Conservation (phyloP, 1,140 invertebrate genomes). For the Drosophila nigromelanica region DNA sequence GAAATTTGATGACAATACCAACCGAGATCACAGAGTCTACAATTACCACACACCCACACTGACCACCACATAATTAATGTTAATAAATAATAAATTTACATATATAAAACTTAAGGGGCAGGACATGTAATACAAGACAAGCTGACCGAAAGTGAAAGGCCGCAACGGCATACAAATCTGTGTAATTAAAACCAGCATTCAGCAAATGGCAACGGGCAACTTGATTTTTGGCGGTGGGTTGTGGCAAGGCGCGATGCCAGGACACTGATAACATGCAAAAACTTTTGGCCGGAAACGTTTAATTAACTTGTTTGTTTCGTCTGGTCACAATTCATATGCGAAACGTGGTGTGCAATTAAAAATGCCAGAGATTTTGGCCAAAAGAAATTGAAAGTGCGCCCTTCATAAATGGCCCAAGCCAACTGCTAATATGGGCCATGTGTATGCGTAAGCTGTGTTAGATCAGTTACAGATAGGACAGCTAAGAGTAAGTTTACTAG, state of each 20-base stretch:
- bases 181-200: slow-evolving; percentile 65
- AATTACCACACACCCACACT: slow-evolving; percentile 58
- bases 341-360: slow-evolving; percentile 67
- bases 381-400: slow-evolving; percentile 54
- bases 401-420: slow-evolving; percentile 46
- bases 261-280: slow-evolving; percentile 67
- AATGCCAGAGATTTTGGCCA: slow-evolving; percentile 26
- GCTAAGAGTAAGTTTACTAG: background rate
- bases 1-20: slow-evolving; percentile 66
- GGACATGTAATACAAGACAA: slow-evolving; percentile 59
- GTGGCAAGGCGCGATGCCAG: slow-evolving; percentile 53
- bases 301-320: slow-evolving; percentile 76
- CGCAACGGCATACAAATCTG: slow-evolving; percentile 72
- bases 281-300: slow-evolving; percentile 69
- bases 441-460: slow-evolving; percentile 4
- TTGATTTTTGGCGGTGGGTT: background rate
- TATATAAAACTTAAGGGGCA: slow-evolving; percentile 43
- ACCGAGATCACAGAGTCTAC: slow-evolving; percentile 45
- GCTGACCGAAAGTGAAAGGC: slow-evolving; percentile 64
- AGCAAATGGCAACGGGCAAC: background rate
- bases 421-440: slow-evolving; percentile 7
- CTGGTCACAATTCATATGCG: slow-evolving; percentile 65
- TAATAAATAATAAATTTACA: slow-evolving; percentile 82
- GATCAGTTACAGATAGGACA: slow-evolving; percentile 13
- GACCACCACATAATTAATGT: slow-evolving; percentile 79